These are phyloP conservation scores for Eulemur rufifrons DNA, from an alignment of 2,113 vertebrate genomes.

Conservation along the genomic window DNA sequence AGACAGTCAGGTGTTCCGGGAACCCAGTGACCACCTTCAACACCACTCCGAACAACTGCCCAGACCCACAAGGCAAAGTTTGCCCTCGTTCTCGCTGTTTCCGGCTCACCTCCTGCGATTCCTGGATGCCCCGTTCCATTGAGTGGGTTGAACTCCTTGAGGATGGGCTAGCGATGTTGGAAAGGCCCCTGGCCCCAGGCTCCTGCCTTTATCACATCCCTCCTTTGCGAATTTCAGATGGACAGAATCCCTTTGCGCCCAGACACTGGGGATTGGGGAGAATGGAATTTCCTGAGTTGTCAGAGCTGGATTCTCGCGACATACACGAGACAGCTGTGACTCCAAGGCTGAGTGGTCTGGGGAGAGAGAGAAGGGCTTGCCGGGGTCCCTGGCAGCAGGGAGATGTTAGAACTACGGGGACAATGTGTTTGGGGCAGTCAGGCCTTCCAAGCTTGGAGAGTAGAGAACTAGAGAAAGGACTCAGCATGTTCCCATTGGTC, in stretches of 20 bases:
- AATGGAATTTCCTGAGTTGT: constrained; percentile 58
- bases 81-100: neutral
- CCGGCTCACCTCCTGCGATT: neutral
- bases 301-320: neutral
- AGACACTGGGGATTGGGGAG: neutral
- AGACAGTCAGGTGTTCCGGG: rapidly evolving
- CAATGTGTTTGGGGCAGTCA: neutral
- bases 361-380: neutral
- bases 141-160: neutral
- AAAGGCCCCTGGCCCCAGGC: neutral
- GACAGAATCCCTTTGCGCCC: constrained; percentile 29
- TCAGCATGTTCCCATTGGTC: rapidly evolving
- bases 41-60: neutral
- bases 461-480: neutral
- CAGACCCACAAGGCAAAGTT: neutral
- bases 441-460: neutral
- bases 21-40: neutral
- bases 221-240: constrained; percentile 26
- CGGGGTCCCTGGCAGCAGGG: neutral
- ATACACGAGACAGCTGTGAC: constrained; percentile 2
- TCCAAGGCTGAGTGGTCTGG: neutral
- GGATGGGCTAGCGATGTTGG: neutral
- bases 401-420: neutral
- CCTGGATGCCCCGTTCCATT: neutral
- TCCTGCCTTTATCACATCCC: neutral